Percentiles rank a stretch among this genome's conserved stretches.
Conservation (phyloP, 2,797 vertebrate genomes). For the Xyrichtys novacula region DNA sequence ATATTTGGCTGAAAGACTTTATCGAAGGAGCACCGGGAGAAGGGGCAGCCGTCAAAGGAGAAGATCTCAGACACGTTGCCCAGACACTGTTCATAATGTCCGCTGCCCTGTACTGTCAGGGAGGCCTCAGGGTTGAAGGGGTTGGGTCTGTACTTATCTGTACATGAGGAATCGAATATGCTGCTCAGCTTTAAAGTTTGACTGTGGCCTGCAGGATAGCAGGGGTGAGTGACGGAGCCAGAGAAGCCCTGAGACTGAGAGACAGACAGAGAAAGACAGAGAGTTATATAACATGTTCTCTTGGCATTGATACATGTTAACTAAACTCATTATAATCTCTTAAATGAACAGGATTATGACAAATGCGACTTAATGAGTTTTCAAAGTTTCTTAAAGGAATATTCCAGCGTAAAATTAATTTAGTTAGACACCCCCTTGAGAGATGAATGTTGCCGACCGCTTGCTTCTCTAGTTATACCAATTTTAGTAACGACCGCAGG, state of each 20-base stretch:
- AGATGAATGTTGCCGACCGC: too few species aligned
- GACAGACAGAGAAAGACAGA: conserved; percentile 11
- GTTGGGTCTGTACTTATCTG: background rate
- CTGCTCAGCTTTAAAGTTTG: conserved; percentile 47
- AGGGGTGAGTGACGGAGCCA: conserved; percentile 79
- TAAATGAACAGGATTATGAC: too few species aligned
- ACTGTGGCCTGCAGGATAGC: conserved; percentile 82
- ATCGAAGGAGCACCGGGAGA: conserved; percentile 85
- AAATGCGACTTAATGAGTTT: too few species aligned
- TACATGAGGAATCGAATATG: conserved; percentile 85
- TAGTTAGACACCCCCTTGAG: too few species aligned
- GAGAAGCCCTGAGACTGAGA: conserved; percentile 75
- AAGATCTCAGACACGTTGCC: conserved; percentile 83
- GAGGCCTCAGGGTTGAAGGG: background rate
- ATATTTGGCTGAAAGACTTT: conserved; percentile 85
- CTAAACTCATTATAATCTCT: too few species aligned
- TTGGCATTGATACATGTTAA: too few species aligned
- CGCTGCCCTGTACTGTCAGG: conserved; percentile 80
- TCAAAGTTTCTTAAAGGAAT: too few species aligned
- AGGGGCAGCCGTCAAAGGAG: conserved; percentile 81
- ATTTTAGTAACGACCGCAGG: too few species aligned
- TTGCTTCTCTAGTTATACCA: too few species aligned
- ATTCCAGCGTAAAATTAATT: too few species aligned
- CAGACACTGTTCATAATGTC: conserved; percentile 78
- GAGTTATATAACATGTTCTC: background rate